Conservation (phyloP, 2,797 vertebrate genomes). For the Chelon auratus region DNA sequence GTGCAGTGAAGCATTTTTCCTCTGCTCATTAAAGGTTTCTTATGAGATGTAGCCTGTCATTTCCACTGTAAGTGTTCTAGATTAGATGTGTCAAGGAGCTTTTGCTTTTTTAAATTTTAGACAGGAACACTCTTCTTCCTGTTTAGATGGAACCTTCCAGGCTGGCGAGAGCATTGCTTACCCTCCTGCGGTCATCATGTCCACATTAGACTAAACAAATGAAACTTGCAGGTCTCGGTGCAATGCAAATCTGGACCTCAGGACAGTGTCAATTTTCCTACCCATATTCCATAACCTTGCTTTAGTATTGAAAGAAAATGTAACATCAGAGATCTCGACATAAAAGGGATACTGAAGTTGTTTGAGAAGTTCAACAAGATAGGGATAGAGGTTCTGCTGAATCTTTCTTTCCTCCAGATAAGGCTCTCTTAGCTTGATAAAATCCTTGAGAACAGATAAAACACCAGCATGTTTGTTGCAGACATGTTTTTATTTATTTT, state of each 20-base stretch:
- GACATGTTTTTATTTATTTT: slow-evolving; percentile 24
- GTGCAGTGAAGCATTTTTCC: background rate
- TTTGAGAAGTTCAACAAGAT: slow-evolving; percentile 17
- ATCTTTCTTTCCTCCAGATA: slow-evolving; percentile 17
- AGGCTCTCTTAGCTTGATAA: slow-evolving; percentile 4
- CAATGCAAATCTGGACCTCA: slow-evolving; percentile 9
- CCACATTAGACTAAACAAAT: slow-evolving; percentile 26
- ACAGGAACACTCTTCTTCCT: slow-evolving; percentile 13
- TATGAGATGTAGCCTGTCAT: background rate
- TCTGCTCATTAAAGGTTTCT: background rate
- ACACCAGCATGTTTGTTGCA: slow-evolving; percentile 49
- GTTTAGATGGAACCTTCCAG: slow-evolving; percentile 22
- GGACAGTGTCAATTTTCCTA: slow-evolving; percentile 8
- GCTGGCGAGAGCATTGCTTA: slow-evolving; percentile 6
- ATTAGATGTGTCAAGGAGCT: background rate
- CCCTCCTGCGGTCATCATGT: background rate
- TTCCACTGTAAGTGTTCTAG: background rate
- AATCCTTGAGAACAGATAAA: slow-evolving; percentile 5
- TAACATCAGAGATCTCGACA: slow-evolving; percentile 13
- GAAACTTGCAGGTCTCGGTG: background rate
- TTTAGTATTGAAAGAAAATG: slow-evolving; percentile 11
- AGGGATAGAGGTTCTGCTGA: background rate
- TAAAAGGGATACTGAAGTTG: background rate
- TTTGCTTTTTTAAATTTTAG: slow-evolving; percentile 17
- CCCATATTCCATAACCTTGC: background rate